Base-by-base conservation (phyloP, 2,888 invertebrate genomes). In the Agriopis leucophaearia region DNA sequence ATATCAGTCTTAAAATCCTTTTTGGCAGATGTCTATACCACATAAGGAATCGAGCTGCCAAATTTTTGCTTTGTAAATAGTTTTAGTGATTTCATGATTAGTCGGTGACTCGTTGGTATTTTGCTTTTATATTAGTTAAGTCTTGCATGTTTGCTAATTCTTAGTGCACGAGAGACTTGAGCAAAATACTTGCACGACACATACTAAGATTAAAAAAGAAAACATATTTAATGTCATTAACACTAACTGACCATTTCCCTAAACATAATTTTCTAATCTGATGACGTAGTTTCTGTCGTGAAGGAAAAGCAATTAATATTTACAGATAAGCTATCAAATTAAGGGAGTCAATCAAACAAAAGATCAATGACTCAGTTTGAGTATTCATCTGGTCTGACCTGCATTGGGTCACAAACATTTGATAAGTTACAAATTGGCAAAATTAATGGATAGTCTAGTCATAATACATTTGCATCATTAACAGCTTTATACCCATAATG, bases 211-310 rank as follows among this genome's bases (percentile, higher is more conserved):
- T n/a, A n/a, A n/a, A n/a, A n/a, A n/a, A n/a, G n/a, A n/a, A n/a
- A n/a, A n/a, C n/a, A 18, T 16, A 27, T 40, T 4, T n/a, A 4
- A 16, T 35, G n/a, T 27, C 35, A 56, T 47, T 47, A 58, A 48
- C 48, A 40, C 38, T 36, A 48, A 59, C 6, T 27, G 40, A 8
- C 38, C 42, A 59, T 50, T 59, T 59, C 59, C 50, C 42, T 59
- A 59, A 59, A 59, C 59, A 59, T 27, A 27, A 1, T 40, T 59
- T 40, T 50, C 10, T 48, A 8, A 16, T 36, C 47, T 6, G 8
- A n/a, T 50, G 18, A 51, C 42, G 15, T 12, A 7, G 27, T 45
- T 44, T 44, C 35, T 55, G 42, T 15, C 4, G 42, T 50, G 7
- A 27, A 27, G 18, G 9, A 50, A 1, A 16, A 18, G 27, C n/a